These are phyloP conservation scores for Hyperoplus immaculatus DNA, from an alignment of 2,797 vertebrate species.

Conservation along the genomic window DNA sequence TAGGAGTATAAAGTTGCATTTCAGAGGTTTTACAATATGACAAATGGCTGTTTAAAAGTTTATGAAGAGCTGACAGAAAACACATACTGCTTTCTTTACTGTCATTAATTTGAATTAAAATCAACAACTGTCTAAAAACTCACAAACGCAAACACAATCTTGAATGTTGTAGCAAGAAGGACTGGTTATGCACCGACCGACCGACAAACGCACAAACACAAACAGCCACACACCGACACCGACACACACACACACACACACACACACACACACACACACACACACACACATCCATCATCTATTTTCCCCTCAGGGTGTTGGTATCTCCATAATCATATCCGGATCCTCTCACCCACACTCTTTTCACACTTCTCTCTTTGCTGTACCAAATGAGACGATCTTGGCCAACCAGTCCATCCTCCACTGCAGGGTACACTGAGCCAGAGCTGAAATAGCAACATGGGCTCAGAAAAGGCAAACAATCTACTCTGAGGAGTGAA, in stretches of 20 bases:
- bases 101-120: constrained; percentile 46
- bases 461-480: constrained; percentile 54
- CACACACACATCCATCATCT: constrained; percentile 60
- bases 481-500: constrained; percentile 46
- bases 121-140: constrained; percentile 38
- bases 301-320: constrained; percentile 46
- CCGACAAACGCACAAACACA: constrained; percentile 21
- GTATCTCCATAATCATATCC: constrained; percentile 72
- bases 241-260: neutral
- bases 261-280: constrained; percentile 22
- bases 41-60: constrained; percentile 16
- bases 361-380: constrained; percentile 67
- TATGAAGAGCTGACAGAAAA: constrained; percentile 15
- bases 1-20: neutral
- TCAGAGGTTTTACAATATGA: constrained; percentile 1
- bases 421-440: constrained; percentile 33
- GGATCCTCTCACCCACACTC: constrained; percentile 69
- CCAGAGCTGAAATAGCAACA: constrained; percentile 61
- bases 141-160: constrained; percentile 26
- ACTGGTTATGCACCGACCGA: constrained; percentile 21
- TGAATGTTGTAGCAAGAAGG: constrained; percentile 42
- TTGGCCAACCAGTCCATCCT: constrained; percentile 55
- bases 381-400: constrained; percentile 56
- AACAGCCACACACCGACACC: constrained; percentile 9
- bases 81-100: constrained; percentile 12